phyloP scores from a whole-genome alignment of 2,888 invertebrate genomes.

The Bellardia bayeri region DNA sequence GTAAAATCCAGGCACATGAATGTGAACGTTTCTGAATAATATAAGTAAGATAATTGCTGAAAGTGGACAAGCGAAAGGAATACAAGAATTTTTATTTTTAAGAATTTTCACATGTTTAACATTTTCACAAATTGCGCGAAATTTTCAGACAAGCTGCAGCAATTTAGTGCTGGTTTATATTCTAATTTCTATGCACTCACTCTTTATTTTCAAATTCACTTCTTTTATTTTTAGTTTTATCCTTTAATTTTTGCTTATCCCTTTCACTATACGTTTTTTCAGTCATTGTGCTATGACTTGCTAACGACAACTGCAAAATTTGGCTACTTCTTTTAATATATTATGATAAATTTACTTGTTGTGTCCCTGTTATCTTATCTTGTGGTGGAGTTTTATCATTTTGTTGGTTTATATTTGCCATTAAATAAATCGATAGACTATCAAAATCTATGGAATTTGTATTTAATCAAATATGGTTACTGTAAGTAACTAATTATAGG shows the following conservation, averaged over 20 bases:
- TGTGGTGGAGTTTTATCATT: background rate
- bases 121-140: too few relatives aligned
- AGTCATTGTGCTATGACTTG: slow-evolving; percentile 57
- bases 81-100: background rate
- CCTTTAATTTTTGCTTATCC: background rate
- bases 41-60: background rate
- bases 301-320: slow-evolving; percentile 39
- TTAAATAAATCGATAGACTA: slow-evolving; percentile 27
- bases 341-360: background rate
- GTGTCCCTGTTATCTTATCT: slow-evolving; percentile 42
- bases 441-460: background rate
- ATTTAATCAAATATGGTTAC: background rate
- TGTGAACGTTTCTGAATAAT: slow-evolving; percentile 63
- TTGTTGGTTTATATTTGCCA: background rate
- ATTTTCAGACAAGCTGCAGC: too few relatives aligned
- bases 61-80: background rate
- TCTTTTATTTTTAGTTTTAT: slow-evolving; percentile 2
- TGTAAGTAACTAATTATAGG: background rate
- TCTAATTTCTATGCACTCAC: slow-evolving; percentile 26
- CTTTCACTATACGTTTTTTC: slow-evolving; percentile 16
- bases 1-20: slow-evolving; percentile 75
- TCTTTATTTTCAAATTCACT: slow-evolving; percentile 1
- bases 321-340: background rate
- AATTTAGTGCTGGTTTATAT: background rate
- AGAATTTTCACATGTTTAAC: background rate